A percentile compares a stretch with the other conserved stretches of the same genome.
Conservation (phyloP, 2,888 invertebrate genomes). For the Cosmia trapezina region DNA sequence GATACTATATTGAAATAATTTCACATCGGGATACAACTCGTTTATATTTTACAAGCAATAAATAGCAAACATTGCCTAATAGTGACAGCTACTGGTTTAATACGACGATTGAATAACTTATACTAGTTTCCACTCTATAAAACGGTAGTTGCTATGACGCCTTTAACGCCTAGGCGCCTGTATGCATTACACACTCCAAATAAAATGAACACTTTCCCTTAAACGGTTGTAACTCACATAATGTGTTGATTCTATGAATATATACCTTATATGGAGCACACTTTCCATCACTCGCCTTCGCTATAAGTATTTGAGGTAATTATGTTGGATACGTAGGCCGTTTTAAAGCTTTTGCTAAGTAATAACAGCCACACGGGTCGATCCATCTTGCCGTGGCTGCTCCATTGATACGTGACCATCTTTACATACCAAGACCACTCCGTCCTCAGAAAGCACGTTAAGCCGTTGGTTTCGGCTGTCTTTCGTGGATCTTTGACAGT, state of each 20-base stretch:
- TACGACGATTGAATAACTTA: constrained; percentile 40
- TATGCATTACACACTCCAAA: constrained; percentile 21
- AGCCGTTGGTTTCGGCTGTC: too few species aligned
- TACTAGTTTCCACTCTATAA: constrained; percentile 36
- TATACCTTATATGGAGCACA: constrained; percentile 39
- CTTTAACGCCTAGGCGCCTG: constrained; percentile 41
- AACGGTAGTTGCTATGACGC: constrained; percentile 31
- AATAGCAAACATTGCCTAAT: constrained; percentile 39
- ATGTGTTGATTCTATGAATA: constrained; percentile 36
- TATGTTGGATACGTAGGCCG: background rate
- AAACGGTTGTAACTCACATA: constrained; percentile 43
- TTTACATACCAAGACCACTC: too few species aligned
- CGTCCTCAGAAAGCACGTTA: too few species aligned
- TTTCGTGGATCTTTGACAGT: too few species aligned
- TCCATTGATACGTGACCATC: too few species aligned
- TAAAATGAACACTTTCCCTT: constrained; percentile 43
- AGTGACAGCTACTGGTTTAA: constrained; percentile 28
- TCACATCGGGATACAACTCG: constrained; percentile 8
- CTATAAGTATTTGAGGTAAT: constrained; percentile 19
- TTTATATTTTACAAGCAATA: constrained; percentile 36
- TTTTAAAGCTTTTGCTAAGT: background rate
- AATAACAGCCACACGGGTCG: too few species aligned
- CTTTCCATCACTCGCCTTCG: constrained; percentile 22
- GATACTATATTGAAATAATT: background rate
- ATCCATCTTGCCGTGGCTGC: too few species aligned